Conservation (phyloP, 1,140 invertebrate species). For the Tetragnatha versicolor region DNA sequence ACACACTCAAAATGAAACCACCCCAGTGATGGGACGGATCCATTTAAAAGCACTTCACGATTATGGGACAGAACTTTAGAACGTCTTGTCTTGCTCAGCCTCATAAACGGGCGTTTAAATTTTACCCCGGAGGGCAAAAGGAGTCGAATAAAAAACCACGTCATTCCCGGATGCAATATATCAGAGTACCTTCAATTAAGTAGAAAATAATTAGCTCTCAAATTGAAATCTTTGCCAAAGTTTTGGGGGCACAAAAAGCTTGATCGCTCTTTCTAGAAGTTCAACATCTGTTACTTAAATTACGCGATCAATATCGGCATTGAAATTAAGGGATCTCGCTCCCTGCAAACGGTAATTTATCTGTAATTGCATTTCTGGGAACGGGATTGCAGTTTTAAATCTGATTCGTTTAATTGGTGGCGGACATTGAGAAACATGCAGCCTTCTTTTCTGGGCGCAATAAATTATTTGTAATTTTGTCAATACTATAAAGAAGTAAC, state of each 20-base stretch:
- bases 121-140: no score
- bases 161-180: no score
- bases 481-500: no score
- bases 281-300: slow-evolving; percentile 44
- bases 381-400: slow-evolving; percentile 43
- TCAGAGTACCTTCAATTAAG: slow-evolving; percentile 35
- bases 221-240: slow-evolving; percentile 43
- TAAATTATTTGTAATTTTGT: not conserved
- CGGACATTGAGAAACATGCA: no score
- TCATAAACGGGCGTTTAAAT: no score
- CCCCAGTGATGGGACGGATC: no score
- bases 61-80: no score
- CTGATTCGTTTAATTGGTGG: slow-evolving; percentile 35
- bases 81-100: no score
- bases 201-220: slow-evolving; percentile 44
- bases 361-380: slow-evolving; percentile 47
- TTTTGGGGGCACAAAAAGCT: slow-evolving; percentile 15
- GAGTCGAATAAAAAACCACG: no score
- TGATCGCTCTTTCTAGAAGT: slow-evolving; percentile 13
- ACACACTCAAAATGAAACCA: no score
- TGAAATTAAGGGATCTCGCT: slow-evolving; percentile 31
- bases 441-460: slow-evolving; percentile 8
- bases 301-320: slow-evolving; percentile 33
- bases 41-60: no score
- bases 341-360: slow-evolving; percentile 30